Conservation (phyloP, 2,113 vertebrate species). For the Oryzias woworae region DNA sequence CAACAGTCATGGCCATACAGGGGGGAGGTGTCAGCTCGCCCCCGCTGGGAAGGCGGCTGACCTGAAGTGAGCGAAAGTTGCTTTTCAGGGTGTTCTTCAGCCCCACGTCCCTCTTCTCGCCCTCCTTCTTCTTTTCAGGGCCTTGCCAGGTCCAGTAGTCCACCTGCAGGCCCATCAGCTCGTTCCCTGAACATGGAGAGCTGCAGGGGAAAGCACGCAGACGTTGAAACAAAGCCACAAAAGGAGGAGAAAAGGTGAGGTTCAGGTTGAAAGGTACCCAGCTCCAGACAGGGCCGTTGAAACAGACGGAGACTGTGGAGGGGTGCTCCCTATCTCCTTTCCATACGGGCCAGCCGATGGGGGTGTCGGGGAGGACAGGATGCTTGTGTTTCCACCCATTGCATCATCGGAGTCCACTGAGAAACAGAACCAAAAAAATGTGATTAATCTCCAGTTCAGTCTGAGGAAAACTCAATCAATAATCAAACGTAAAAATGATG, state of each 20-base stretch:
- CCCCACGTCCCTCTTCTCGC: conserved; percentile 81
- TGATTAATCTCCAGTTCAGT: neutral
- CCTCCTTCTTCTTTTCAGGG: conserved; percentile 82
- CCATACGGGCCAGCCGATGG: conserved; percentile 72
- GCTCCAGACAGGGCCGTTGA: conserved; percentile 85
- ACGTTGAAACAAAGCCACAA: neutral
- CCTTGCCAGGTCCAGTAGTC: conserved; percentile 91
- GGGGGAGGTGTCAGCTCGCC: conserved; percentile 85
- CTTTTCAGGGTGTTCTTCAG: conserved; percentile 90
- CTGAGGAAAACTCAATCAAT: neutral
- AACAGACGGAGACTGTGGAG: conserved; percentile 87
- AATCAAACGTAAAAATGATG: neutral
- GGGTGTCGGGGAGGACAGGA: conserved; percentile 80
- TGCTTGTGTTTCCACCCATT: conserved; percentile 78
- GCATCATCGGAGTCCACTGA: conserved; percentile 91
- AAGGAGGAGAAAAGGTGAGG: neutral
- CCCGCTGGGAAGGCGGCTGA: conserved; percentile 84
- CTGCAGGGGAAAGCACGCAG: conserved; percentile 15
- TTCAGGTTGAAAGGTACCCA: conserved; percentile 42
- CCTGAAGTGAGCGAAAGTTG: conserved; percentile 92
- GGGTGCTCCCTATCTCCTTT: conserved; percentile 86
- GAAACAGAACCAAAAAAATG: neutral
- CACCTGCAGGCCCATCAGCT: conserved; percentile 93
- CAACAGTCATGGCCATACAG: conserved; percentile 93
- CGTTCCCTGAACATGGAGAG: conserved; percentile 79